Base-by-base conservation (phyloP, 2,113 vertebrate species). In the Elephantulus edwardii region DNA sequence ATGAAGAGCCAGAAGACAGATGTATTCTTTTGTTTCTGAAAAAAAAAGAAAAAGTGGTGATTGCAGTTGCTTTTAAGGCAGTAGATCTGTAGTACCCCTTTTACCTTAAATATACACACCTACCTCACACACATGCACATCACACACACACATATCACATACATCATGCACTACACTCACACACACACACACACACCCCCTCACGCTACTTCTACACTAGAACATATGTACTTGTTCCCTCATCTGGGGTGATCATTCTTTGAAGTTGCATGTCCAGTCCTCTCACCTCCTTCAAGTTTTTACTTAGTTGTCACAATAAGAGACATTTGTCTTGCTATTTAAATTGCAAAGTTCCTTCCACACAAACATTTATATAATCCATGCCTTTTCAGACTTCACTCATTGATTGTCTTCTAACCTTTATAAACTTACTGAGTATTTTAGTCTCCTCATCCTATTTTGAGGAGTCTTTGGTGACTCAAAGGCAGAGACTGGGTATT, bases 1-100 rank as follows among this genome's bases (percentile, higher is more conserved):
- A 44, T 79, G 22, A 30, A 75, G 19, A 72, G 9, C 91, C 70
- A 79, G 68, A 87, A 91, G 56, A 81, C 24, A 74, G 80, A 83
- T 89, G 30, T 7, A 33, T 88, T 90, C 38, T 35, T 86, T 85
- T 86, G 20, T 75, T 77, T 82, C 9, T 83, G n/a, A 68, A 83
- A 94, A 54, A n/a, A 95, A 83, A 88, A 42, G 12, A 72, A 56
- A 16, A 83, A 24, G 13, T 84, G 48, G 13, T 84, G 48, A 86
- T 91, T 58, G 48, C 38, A 46, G 2, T 54, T 60, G 10, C 20
- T n/a, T 87, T 38, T 80, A 42, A 79, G 71, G 75, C 52, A 28
- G 1, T 62, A 42, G 26, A 33, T 87, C 30, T 75, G 38, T 78
- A 76, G 48, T 35, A 60, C 2, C 11, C 24, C 4, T 60, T 77